Evolutionary conservation across 2,888 invertebrate genomes (phyloP).

Genomic region (Petrophora chlorosata): DNA sequence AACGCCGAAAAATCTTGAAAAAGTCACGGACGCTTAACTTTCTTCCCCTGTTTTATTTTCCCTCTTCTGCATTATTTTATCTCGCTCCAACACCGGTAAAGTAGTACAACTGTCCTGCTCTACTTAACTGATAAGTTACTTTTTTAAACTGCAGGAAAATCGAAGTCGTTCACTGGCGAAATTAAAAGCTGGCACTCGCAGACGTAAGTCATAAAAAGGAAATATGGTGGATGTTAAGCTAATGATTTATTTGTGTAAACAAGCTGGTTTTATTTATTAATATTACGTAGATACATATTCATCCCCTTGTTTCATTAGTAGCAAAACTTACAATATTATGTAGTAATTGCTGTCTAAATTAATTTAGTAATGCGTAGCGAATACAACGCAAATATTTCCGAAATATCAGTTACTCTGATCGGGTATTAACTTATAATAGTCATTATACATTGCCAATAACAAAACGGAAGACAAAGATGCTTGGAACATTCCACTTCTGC

Average conservation of each 20-base stretch:
- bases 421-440: too few species aligned
- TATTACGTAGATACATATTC: too few species aligned
- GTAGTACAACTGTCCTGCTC: constrained; percentile 59
- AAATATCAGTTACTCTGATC: too few species aligned
- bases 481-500: too few species aligned
- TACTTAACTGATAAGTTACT: constrained; percentile 80
- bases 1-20: constrained; percentile 81
- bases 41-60: constrained; percentile 83
- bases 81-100: constrained; percentile 35
- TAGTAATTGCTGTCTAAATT: too few species aligned
- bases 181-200: constrained; percentile 80
- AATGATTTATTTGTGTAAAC: constrained; percentile 49
- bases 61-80: constrained; percentile 65
- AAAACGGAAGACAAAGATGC: too few species aligned
- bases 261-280: constrained; percentile 33
- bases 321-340: too few species aligned
- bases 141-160: constrained; percentile 82
- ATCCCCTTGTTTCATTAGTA: too few species aligned
- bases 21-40: constrained; percentile 85
- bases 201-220: constrained; percentile 79
- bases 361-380: too few species aligned
- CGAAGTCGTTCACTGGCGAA: constrained; percentile 76
- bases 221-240: constrained; percentile 71
- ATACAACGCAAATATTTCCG: too few species aligned
- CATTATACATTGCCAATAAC: too few species aligned